Evolutionary conservation across 1,140 invertebrate genomes (phyloP).

Genomic region (Sipha flava): DNA sequence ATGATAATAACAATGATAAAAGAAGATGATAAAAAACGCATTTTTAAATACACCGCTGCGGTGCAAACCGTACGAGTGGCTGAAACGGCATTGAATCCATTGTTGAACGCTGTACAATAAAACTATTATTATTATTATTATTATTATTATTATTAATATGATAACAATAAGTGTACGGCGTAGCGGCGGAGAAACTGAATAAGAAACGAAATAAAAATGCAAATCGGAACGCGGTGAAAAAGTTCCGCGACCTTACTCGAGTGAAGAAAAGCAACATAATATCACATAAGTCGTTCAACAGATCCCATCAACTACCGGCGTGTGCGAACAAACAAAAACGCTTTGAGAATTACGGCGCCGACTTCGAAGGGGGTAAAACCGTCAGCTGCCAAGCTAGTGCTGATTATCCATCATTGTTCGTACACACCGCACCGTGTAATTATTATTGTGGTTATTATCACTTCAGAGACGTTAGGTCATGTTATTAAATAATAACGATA

Average conservation of each 20-base stretch:
- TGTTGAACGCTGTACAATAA: neutral
- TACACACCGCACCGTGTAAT: neutral
- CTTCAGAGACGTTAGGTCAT: neutral
- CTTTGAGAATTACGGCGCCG: slow-evolving; percentile 9
- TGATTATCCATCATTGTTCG: neutral
- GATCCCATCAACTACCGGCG: neutral
- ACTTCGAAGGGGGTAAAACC: neutral
- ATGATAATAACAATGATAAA: too few relatives aligned
- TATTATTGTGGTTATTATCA: neutral
- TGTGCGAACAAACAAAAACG: slow-evolving; percentile 4
- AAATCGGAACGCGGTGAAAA: neutral
- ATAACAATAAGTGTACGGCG: neutral
- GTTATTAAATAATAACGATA: too few relatives aligned
- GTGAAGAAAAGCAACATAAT: neutral
- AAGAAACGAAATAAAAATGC: slow-evolving; percentile 4
- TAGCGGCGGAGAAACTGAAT: neutral
- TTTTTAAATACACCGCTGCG: too few relatives aligned
- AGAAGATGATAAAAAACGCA: too few relatives aligned
- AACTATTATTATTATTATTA: neutral
- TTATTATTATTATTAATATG: neutral
- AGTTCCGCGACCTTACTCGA: neutral
- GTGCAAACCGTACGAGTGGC: too few relatives aligned
- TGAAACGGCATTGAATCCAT: neutral
- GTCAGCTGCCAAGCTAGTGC: neutral
- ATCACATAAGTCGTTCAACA: neutral